A percentile compares a stretch with the other conserved stretches of the same genome.
Evolutionary conservation across 2,888 invertebrate genomes (phyloP).

Genomic region (Trichogramma evanescens): DNA sequence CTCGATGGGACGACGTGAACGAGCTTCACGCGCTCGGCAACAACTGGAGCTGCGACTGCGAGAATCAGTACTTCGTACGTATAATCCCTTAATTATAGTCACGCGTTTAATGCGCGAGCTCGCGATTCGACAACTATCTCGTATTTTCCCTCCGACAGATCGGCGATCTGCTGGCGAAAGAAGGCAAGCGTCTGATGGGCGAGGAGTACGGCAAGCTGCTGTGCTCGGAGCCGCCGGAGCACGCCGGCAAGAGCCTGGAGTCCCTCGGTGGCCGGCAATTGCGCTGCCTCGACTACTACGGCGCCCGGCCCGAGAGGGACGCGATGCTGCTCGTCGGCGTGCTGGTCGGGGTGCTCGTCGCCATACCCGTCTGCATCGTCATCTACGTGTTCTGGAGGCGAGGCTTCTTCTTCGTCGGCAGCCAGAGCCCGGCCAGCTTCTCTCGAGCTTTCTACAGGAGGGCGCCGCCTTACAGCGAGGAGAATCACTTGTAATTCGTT

Average conservation of each 20-base stretch:
- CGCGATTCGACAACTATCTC: neutral
- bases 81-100: neutral
- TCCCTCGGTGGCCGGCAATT: conserved; percentile 54
- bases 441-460: conserved; percentile 68
- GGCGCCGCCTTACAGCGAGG: conserved; percentile 55
- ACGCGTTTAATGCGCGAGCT: neutral
- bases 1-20: conserved; percentile 64
- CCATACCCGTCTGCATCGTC: conserved; percentile 60
- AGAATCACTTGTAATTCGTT: conserved; percentile 4
- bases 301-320: conserved; percentile 60
- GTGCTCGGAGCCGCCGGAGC: conserved; percentile 63
- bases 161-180: conserved; percentile 31
- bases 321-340: conserved; percentile 64
- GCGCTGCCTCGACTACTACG: conserved; percentile 62
- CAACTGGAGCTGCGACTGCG: conserved; percentile 72
- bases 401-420: conserved; percentile 58
- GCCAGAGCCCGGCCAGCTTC: conserved; percentile 55
- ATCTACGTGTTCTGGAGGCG: conserved; percentile 57
- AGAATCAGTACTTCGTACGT: conserved; percentile 68
- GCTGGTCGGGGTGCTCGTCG: conserved; percentile 61
- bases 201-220: conserved; percentile 36
- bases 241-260: conserved; percentile 55
- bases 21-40: conserved; percentile 65
- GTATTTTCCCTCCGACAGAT: conserved; percentile 25
- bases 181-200: conserved; percentile 31